Evolutionary conservation across 2,113 vertebrate species (phyloP), one percentile per base, ranked within the genome.

Genomic region (Empidonax traillii): DNA sequence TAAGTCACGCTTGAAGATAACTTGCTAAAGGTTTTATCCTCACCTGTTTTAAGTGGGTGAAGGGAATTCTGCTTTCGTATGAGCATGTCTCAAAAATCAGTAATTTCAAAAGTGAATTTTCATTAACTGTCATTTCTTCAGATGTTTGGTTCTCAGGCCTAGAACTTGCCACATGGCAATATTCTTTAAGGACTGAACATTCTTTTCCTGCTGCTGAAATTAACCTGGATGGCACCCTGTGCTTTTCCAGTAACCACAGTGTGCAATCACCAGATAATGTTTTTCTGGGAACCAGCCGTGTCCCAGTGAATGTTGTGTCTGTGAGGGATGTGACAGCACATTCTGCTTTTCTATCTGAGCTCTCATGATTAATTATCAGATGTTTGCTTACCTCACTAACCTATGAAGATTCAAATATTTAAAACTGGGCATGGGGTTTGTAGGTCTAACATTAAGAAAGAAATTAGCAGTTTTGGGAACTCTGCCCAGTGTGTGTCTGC

Each of bases 251-350:
- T 31, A 33, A 25, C 27, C 0, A 1, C 49, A 3, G 17, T 1
- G 14, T 46, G 39, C 1, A 3, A 24, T 41, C n/a, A 11, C 6
- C 28, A 53, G 37, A 2, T 71, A 23, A 27, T 0, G 0, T n/a
- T 73, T 33, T 14, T 8, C 44, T 83, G 37, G 49, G 61, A 77
- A 37, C 22, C 24, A 55, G 51, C 18, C 24, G 2, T 4, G 4
- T 49, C 44, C 51, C 46, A 65, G 4, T 25, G 11, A 21, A 0
- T 4, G 12, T 20, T 41, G 2, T 1, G 10, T 21, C 56, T 1
- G 0, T 39, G 24, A 61, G 52, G 47, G 35, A 25, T 43, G 15
- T 47, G 39, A 76, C 30, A 67, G 43, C 63, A 53, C 28, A 0
- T 59, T 66, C 68, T 61, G 4, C 35, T 53, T 72, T 12, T n/a